Evolutionary conservation across 2,113 vertebrate species (phyloP).

Genomic region (Suricata suricatta): DNA sequence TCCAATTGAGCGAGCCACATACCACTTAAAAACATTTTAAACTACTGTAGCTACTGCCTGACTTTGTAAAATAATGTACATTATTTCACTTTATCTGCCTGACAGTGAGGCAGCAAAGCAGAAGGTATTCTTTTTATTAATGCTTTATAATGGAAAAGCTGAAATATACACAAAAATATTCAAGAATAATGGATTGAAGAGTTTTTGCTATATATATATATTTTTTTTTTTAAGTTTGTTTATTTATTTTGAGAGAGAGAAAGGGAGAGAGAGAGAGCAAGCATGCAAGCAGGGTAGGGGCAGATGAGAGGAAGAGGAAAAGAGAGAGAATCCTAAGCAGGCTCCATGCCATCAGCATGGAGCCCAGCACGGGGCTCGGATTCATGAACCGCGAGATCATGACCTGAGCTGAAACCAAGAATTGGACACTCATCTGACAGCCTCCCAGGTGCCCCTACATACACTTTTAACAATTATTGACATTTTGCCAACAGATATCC

Average conservation of each 20-base stretch:
- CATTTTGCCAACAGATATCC: not conserved
- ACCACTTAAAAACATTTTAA: not conserved
- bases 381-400: no score
- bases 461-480: not conserved
- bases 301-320: no score
- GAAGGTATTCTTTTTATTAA: not conserved
- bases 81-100: not conserved
- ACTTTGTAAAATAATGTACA: not conserved
- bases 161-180: not conserved
- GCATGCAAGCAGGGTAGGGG: no score
- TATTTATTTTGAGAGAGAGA: no score
- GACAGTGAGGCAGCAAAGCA: not conserved
- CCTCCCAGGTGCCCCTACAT: no score
- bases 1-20: not conserved
- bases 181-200: not conserved
- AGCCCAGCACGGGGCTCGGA: no score
- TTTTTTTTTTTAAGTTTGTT: no score
- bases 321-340: no score
- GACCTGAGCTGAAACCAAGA: no score
- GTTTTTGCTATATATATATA: not conserved
- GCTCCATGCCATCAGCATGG: no score
- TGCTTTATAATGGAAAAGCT: not conserved
- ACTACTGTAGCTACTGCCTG: not conserved
- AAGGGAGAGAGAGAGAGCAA: no score
- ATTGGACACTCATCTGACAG: no score